Conservation (phyloP, 23 tunicate species). For the Clavelina lepadiformis region DNA sequence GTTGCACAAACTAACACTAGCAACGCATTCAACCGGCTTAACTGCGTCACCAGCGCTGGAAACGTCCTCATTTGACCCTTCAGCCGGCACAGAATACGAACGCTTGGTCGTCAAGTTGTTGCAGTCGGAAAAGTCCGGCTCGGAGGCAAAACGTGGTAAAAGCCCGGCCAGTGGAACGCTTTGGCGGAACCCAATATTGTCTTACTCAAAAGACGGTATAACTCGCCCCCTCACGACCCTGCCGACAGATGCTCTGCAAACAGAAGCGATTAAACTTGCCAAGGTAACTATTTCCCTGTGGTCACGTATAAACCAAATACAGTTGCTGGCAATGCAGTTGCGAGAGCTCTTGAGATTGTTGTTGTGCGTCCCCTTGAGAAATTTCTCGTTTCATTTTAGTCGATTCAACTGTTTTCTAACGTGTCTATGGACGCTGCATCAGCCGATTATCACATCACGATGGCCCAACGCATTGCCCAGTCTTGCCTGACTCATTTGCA, state of each 20-base stretch:
- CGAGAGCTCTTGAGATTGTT: no score
- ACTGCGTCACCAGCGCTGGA: no score
- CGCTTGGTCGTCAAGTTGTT: conserved; percentile 37
- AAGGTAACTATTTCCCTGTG: conserved; percentile 38
- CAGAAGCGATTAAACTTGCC: conserved; percentile 77
- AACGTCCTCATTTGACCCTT: background rate
- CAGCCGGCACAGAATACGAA: conserved; percentile 47
- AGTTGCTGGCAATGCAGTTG: background rate
- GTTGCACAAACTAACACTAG: no score
- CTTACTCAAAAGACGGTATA: conserved; percentile 40
- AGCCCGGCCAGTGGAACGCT: conserved; percentile 19
- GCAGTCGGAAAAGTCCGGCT: conserved; percentile 22
- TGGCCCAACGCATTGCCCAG: conserved; percentile 64
- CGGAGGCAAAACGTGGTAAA: conserved; percentile 1
- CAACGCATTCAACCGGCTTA: no score
- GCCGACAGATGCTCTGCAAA: conserved; percentile 52
- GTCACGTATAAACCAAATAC: background rate
- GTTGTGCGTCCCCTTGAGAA: no score
- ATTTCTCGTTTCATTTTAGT: conserved; percentile 32
- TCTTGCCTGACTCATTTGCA: conserved; percentile 59
- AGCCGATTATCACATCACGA: conserved; percentile 79
- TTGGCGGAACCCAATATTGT: conserved; percentile 62
- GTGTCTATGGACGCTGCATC: conserved; percentile 34
- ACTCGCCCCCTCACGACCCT: conserved; percentile 57
- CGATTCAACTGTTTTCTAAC: conserved; percentile 59